Conservation (phyloP, 1,140 invertebrate genomes). For the Magallana gigas region DNA sequence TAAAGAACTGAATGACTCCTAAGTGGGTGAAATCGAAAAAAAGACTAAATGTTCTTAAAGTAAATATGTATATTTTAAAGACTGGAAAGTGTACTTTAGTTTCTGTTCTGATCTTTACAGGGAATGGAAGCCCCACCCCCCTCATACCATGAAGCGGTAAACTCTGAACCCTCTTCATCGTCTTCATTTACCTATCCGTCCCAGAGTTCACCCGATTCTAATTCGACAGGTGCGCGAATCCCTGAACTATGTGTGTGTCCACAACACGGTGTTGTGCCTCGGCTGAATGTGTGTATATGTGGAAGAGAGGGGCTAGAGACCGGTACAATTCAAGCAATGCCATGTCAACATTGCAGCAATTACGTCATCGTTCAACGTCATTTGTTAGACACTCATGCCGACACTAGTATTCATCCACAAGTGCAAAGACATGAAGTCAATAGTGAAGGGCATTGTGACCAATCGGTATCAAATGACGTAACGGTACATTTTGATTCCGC, state of each 20-base stretch:
- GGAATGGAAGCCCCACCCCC: constrained; percentile 20
- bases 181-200: constrained; percentile 8
- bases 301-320: neutral
- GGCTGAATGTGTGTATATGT: constrained; percentile 28
- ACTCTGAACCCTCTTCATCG: neutral
- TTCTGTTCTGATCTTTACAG: neutral
- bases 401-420: neutral
- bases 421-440: neutral
- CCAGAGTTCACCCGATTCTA: constrained; percentile 5
- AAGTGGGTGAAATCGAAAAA: too few species aligned
- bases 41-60: neutral
- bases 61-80: neutral
- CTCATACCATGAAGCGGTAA: constrained; percentile 6
- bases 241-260: constrained; percentile 17
- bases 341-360: constrained; percentile 28
- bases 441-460: neutral
- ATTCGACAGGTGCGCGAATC: neutral
- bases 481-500: constrained; percentile 28
- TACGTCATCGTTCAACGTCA: constrained; percentile 33
- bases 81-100: too few species aligned
- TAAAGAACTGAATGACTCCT: too few species aligned
- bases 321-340: neutral
- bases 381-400: neutral
- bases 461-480: constrained; percentile 5
- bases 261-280: constrained; percentile 26